A percentile compares a stretch with the other conserved stretches of the same genome.
Conservation (phyloP, 2,797 vertebrate genomes). For the Luscinia megarhynchos region DNA sequence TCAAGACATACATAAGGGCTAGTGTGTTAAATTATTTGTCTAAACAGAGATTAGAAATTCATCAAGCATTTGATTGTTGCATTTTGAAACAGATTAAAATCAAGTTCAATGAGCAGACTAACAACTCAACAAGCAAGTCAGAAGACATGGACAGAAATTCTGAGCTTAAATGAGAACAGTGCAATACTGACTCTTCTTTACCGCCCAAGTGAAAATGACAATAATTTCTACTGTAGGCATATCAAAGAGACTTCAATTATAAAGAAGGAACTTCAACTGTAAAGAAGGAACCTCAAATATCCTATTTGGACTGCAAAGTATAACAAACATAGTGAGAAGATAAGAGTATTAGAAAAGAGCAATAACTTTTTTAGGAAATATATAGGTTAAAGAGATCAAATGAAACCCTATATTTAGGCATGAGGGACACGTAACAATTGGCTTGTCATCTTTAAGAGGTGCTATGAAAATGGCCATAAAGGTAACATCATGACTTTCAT, state of each 20-base stretch:
- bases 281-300: neutral
- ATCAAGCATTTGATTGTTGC: neutral
- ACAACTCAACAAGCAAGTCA: neutral
- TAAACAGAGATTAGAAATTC: neutral
- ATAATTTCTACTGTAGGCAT: neutral
- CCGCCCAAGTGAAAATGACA: neutral
- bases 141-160: neutral
- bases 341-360: neutral
- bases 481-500: neutral
- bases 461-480: neutral
- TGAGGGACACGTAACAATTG: neutral
- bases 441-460: neutral
- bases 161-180: neutral
- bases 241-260: neutral
- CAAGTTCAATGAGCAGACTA: neutral
- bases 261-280: neutral
- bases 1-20: neutral
- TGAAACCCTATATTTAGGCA: neutral
- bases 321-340: neutral
- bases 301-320: neutral
- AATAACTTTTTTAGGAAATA: neutral
- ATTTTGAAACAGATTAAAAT: neutral
- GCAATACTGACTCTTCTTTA: neutral
- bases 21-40: neutral
- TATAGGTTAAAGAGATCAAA: neutral